Conservation (phyloP, 2,113 vertebrate genomes). For the Cyprinus carpio region DNA sequence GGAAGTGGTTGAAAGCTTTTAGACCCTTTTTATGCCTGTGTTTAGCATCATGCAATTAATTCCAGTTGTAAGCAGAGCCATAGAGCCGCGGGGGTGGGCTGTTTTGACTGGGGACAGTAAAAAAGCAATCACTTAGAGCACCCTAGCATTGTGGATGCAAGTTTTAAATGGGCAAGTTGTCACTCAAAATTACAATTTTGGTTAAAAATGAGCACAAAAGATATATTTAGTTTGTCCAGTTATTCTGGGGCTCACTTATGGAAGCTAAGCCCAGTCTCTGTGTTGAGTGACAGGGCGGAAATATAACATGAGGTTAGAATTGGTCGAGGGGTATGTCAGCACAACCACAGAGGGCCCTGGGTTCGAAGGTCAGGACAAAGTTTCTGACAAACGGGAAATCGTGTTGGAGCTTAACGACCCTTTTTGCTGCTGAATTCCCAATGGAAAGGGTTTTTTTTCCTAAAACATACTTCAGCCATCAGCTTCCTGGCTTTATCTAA, state of each 20-base stretch:
- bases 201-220: not conserved
- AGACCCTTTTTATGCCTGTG: not conserved
- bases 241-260: constrained; percentile 10
- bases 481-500: constrained; percentile 26
- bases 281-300: not conserved
- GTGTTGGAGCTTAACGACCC: constrained; percentile 1
- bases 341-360: constrained; percentile 13
- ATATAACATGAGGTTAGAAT: constrained; percentile 15
- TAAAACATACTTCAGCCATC: constrained; percentile 5
- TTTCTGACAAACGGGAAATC: constrained; percentile 33
- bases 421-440: constrained; percentile 12
- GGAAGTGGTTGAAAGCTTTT: not conserved
- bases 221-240: constrained; percentile 8
- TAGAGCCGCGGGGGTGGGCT: too few species aligned
- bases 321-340: not conserved
- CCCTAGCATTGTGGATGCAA: not conserved
- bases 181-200: not conserved
- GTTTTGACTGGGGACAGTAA: too few species aligned
- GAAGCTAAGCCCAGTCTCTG: not conserved
- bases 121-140: not conserved
- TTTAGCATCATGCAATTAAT: not conserved
- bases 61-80: too few species aligned
- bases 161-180: too few species aligned
- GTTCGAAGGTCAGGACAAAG: constrained; percentile 36
- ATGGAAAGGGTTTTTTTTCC: not conserved